Conservation (phyloP, 2,797 vertebrate species). For the Microchirus variegatus region DNA sequence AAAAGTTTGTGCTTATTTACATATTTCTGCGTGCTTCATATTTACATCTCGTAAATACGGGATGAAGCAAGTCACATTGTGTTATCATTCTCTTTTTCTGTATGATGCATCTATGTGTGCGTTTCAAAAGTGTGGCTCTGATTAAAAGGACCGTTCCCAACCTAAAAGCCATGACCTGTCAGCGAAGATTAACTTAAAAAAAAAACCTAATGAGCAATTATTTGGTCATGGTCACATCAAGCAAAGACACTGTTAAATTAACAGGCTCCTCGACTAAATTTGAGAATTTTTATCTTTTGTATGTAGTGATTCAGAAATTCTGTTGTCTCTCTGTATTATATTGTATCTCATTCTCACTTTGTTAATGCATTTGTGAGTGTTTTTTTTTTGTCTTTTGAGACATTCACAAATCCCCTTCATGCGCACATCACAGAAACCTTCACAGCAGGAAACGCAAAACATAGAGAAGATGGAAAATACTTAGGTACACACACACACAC, state of each 20-base stretch:
- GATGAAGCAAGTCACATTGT: too few relatives aligned
- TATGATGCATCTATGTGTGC: slow-evolving; percentile 18
- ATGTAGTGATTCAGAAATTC: too few relatives aligned
- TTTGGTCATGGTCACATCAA: slow-evolving; percentile 63
- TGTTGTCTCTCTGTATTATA: too few relatives aligned
- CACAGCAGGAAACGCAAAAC: slow-evolving; percentile 38
- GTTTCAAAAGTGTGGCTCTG: slow-evolving; percentile 30
- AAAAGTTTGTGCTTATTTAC: too few relatives aligned
- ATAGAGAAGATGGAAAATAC: slow-evolving; percentile 25
- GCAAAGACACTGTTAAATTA: slow-evolving; percentile 24
- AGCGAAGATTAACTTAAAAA: slow-evolving; percentile 53
- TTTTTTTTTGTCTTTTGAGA: too few relatives aligned
- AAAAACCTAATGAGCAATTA: slow-evolving; percentile 48
- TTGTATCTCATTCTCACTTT: too few relatives aligned
- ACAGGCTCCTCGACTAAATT: slow-evolving; percentile 20
- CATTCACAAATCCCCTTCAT: slow-evolving; percentile 10
- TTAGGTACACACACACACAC: slow-evolving; percentile 13
- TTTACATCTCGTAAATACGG: too few relatives aligned
- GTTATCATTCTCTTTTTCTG: not conserved
- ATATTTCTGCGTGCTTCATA: too few relatives aligned
- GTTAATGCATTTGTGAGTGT: too few relatives aligned
- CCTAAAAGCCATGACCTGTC: slow-evolving; percentile 52
- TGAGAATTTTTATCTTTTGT: not conserved
- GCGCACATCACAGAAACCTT: slow-evolving; percentile 38
- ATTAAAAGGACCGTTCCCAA: slow-evolving; percentile 56